Evolutionary conservation across 2,797 vertebrate species (phyloP).

Genomic region (Kryptolebias ocellatus): DNA sequence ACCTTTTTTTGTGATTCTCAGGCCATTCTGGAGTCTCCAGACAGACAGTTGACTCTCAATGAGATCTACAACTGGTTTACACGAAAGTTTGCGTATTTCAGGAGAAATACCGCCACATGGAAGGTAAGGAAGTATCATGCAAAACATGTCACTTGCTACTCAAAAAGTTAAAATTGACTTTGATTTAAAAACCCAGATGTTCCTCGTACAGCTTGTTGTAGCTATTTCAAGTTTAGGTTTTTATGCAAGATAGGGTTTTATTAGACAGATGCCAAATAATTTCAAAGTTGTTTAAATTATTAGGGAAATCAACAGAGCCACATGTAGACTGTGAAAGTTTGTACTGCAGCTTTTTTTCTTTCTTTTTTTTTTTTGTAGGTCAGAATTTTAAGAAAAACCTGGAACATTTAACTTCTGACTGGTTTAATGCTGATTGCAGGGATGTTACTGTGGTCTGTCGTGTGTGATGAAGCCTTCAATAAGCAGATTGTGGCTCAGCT

Average conservation of each 20-base stretch:
- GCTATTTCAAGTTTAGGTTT: neutral
- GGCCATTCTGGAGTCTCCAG: conserved; percentile 98
- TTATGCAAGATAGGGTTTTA: neutral
- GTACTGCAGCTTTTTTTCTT: neutral
- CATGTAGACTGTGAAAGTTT: conserved; percentile 23
- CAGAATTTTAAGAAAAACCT: conserved; percentile 22
- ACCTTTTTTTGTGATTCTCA: conserved; percentile 50
- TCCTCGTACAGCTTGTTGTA: neutral
- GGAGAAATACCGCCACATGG: conserved; percentile 99
- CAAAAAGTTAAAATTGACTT: neutral
- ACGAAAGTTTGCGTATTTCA: conserved; percentile 98
- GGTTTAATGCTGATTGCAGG: conserved; percentile 22
- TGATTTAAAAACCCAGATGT: neutral
- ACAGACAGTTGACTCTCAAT: conserved; percentile 98
- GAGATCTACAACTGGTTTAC: conserved; percentile 99
- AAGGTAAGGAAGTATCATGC: conserved; percentile 85
- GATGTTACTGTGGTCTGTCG: conserved; percentile 37
- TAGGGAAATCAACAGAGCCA: conserved; percentile 8
- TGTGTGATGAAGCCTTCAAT: neutral
- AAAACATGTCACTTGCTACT: too few species aligned
- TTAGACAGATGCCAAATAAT: neutral
- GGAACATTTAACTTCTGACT: conserved; percentile 1
- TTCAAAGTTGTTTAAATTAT: conserved; percentile 17
- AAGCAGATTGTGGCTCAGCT: conserved; percentile 8
- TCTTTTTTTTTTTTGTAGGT: neutral